Percentiles rank a stretch among this genome's conserved stretches.
Evolutionary conservation across 2,797 vertebrate genomes (phyloP).

Genomic region (Avahi laniger): DNA sequence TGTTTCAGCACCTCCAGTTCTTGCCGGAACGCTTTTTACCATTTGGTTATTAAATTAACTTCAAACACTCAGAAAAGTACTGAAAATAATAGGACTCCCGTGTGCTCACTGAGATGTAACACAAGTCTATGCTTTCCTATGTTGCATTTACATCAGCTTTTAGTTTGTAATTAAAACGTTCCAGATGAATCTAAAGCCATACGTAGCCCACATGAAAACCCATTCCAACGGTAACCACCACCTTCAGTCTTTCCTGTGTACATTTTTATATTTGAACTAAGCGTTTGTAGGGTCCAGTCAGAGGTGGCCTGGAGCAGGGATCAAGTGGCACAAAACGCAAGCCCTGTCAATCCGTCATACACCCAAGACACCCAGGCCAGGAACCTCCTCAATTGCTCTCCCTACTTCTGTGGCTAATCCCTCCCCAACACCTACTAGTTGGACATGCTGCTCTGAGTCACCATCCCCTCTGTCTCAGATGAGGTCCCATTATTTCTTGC

Average conservation of each 20-base stretch:
- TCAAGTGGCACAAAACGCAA: background rate
- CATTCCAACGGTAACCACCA: background rate
- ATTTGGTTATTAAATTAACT: constrained; percentile 23
- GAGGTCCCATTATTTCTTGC: background rate
- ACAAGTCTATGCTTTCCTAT: background rate
- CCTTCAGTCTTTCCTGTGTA: background rate
- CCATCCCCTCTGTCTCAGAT: background rate
- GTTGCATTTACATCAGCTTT: background rate
- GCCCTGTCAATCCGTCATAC: background rate
- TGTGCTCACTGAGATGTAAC: background rate
- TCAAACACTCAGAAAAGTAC: background rate
- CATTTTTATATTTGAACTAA: constrained; percentile 1
- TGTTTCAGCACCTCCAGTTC: background rate
- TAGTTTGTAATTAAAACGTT: constrained; percentile 24
- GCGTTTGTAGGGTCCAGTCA: background rate
- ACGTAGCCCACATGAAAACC: background rate
- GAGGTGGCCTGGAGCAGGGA: background rate
- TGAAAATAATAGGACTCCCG: background rate
- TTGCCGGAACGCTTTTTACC: background rate
- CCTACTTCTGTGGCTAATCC: background rate
- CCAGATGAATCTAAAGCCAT: constrained; percentile 4
- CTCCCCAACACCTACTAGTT: background rate
- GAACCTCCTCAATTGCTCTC: background rate
- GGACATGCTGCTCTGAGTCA: background rate
- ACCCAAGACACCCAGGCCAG: background rate